Evolutionary conservation across 2,888 invertebrate genomes (phyloP).

Genomic region (Drepana falcataria): DNA sequence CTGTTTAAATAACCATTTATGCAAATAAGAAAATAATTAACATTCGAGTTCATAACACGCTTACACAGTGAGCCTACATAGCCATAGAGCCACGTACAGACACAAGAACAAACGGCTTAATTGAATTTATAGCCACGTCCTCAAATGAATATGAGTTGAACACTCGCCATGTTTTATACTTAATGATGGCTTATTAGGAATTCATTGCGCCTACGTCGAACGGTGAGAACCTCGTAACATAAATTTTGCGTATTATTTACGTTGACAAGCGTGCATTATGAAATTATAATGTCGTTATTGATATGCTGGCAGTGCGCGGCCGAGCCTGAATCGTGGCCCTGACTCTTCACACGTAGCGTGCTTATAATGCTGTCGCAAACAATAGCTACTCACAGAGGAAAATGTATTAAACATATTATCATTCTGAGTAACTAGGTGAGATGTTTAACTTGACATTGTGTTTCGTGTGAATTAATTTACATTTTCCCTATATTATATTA

Average conservation of each 20-base stretch:
- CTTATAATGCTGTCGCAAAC: conserved; percentile 2
- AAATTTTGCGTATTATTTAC: conserved; percentile 79
- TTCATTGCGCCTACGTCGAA: conserved; percentile 58
- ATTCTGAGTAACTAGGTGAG: too few relatives aligned
- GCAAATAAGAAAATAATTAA: conserved; percentile 59
- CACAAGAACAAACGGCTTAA: conserved; percentile 52
- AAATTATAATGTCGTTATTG: conserved; percentile 73
- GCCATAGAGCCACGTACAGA: conserved; percentile 28
- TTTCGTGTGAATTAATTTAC: too few relatives aligned
- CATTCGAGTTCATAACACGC: conserved; percentile 52
- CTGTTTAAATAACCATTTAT: conserved; percentile 52
- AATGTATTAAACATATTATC: neutral
- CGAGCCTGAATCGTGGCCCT: conserved; percentile 54
- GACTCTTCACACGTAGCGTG: conserved; percentile 31
- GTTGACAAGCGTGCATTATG: conserved; percentile 74
- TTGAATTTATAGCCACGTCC: conserved; percentile 74
- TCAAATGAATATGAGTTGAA: conserved; percentile 70
- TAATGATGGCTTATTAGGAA: conserved; percentile 60
- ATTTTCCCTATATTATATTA: too few relatives aligned
- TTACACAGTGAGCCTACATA: conserved; percentile 27
- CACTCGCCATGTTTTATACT: conserved; percentile 41
- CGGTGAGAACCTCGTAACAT: conserved; percentile 78
- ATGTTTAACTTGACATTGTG: too few relatives aligned
- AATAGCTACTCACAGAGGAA: neutral
- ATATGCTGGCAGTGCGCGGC: conserved; percentile 50